Percentiles rank a stretch among this genome's conserved stretches.
Evolutionary conservation across 2,797 vertebrate species (phyloP).

Genomic region (Channa striata): DNA sequence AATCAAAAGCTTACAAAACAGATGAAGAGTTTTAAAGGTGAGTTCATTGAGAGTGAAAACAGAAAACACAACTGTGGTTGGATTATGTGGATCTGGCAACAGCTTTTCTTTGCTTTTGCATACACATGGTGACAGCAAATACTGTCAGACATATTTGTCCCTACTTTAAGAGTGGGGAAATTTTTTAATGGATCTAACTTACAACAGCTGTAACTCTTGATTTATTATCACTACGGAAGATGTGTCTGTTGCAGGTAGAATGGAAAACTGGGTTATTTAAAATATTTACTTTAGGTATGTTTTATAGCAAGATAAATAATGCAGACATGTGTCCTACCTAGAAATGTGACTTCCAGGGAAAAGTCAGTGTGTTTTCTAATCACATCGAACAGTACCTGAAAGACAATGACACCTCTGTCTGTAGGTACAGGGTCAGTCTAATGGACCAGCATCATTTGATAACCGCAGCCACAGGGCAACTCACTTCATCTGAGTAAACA

Average conservation of each 20-base stretch:
- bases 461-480: constrained; percentile 13
- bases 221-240: too few species aligned
- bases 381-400: constrained; percentile 34
- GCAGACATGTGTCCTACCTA: background rate
- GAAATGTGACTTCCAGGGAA: constrained; percentile 3
- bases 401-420: constrained; percentile 57
- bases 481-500: constrained; percentile 30
- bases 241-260: too few species aligned
- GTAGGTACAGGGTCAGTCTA: constrained; percentile 20
- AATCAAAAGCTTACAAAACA: constrained; percentile 49
- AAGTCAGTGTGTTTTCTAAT: constrained; percentile 16
- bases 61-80: constrained; percentile 41
- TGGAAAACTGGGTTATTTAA: too few species aligned
- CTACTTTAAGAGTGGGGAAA: constrained; percentile 17
- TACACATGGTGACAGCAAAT: constrained; percentile 24
- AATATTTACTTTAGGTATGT: background rate
- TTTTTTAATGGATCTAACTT: background rate
- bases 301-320: constrained; percentile 10
- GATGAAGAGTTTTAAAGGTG: constrained; percentile 15
- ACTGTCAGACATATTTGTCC: constrained; percentile 10
- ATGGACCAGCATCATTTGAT: constrained; percentile 45
- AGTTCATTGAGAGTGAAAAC: constrained; percentile 34
- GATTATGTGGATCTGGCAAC: constrained; percentile 55
- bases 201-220: too few species aligned
- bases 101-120: constrained; percentile 42